A percentile compares a stretch with the other conserved stretches of the same genome.
phyloP scores from a whole-genome alignment of 2,113 vertebrate genomes.

The Okapia johnstoni region DNA sequence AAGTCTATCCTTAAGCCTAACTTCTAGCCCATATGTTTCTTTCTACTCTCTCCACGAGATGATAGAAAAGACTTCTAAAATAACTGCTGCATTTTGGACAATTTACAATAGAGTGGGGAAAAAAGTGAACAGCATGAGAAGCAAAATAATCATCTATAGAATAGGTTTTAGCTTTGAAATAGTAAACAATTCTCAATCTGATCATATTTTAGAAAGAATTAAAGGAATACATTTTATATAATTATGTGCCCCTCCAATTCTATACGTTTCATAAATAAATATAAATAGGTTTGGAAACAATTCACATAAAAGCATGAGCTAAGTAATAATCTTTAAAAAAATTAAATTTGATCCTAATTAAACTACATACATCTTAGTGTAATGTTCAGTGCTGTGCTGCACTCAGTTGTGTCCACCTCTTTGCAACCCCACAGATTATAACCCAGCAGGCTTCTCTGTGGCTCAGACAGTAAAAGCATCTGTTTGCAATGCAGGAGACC shows the following conservation, averaged over 20 bases:
- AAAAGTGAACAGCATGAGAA: fast-evolving
- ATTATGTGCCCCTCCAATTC: background rate
- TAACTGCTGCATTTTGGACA: background rate
- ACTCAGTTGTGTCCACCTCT: background rate
- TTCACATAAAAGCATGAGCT: background rate
- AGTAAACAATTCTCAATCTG: background rate
- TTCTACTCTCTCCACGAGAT: background rate
- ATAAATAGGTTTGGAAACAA: background rate
- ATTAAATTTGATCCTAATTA: background rate
- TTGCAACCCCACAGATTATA: background rate
- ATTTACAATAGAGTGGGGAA: background rate
- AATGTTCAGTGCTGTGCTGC: background rate
- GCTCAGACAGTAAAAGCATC: background rate
- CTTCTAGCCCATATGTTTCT: background rate
- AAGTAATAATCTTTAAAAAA: background rate
- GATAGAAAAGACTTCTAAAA: background rate
- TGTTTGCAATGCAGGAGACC: fast-evolving
- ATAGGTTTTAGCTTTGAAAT: background rate
- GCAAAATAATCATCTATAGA: background rate
- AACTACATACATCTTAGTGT: background rate
- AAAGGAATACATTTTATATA: background rate
- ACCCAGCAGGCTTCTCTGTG: background rate
- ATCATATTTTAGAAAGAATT: background rate
- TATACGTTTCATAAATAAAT: background rate
- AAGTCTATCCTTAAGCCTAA: background rate